Base-by-base conservation (phyloP, 2,797 vertebrate species). In the Mormyrus hasselquistii region DNA sequence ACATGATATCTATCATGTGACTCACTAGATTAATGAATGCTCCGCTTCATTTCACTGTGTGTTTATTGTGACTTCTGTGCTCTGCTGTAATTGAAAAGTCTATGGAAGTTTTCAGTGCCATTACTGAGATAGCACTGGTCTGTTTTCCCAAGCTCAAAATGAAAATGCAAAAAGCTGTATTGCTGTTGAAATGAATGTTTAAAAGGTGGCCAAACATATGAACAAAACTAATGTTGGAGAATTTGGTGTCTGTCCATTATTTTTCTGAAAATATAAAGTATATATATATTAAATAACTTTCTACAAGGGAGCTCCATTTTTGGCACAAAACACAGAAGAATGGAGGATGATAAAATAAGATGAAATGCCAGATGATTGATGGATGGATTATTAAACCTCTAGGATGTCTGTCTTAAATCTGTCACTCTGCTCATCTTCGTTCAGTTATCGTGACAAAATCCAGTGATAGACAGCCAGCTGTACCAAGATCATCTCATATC, bases 371-470 rank as follows among this genome's bases (percentile, higher is more conserved):
- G 10, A 52, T 34, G 85, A 89, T 29, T 87, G 50, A 76, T 50
- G 44, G 83, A 86, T 73, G 59, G 47, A 57, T 87, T 87, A 87
- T 89, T 87, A 65, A 87, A 76, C 53, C 84, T 38, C 85, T 16
- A 22, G 29, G 49, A 25, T n/a, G 22, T 86, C 19, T 86, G 25
- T 19, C 59, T 73, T 44, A 89, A 86, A 89, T 89, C 38, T 89
- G 88, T 57, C 25, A 49, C 59, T 86, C 44, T n/a, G 12, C 55
- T 86, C 25, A 9, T 69, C 57, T 12, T 73, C 22, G n/a, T 9
- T n/a, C 65, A 49, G 49, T 90, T 92, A 92, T 94, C 92, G 87
- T 92, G 93, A 93, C 92, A 92, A 93, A 95, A 94, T 94, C 93
- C 92, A 89, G 29, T 49, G 76, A 92, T 91, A 93, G 93, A 94